Evolutionary conservation across 2,113 vertebrate species (phyloP).

Genomic region (Pandion haliaetus): DNA sequence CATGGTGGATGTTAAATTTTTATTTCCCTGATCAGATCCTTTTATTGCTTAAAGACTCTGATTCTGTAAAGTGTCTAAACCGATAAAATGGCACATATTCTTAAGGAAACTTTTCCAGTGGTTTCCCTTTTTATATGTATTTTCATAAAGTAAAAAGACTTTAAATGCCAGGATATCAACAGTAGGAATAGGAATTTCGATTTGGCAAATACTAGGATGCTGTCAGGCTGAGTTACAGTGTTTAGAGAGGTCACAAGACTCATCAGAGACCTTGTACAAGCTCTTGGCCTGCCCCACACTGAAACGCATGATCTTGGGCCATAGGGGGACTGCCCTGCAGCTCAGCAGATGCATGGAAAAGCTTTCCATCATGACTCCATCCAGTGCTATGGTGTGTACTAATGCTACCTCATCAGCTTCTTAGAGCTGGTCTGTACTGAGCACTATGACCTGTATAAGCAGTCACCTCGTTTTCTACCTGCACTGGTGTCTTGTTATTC

Average conservation of each 20-base stretch:
- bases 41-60: slow-evolving; percentile 47
- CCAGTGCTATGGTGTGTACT: neutral
- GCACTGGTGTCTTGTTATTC: neutral
- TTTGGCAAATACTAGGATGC: neutral
- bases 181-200: neutral
- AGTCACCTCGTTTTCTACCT: neutral
- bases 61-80: slow-evolving; percentile 42
- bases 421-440: neutral
- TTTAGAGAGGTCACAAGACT: neutral
- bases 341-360: neutral
- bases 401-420: neutral
- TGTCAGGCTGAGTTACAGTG: neutral
- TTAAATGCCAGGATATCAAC: neutral
- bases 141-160: neutral
- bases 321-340: neutral
- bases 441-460: neutral
- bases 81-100: slow-evolving; percentile 52
- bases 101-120: slow-evolving; percentile 34
- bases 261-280: neutral
- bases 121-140: slow-evolving; percentile 13
- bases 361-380: neutral
- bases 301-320: neutral
- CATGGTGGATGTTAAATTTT: slow-evolving; percentile 50
- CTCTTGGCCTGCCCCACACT: neutral
- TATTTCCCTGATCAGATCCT: slow-evolving; percentile 48